A percentile compares a stretch with the other conserved stretches of the same genome.
Conservation (phyloP, 2,797 vertebrate species). For the Spinus olivaceus region DNA sequence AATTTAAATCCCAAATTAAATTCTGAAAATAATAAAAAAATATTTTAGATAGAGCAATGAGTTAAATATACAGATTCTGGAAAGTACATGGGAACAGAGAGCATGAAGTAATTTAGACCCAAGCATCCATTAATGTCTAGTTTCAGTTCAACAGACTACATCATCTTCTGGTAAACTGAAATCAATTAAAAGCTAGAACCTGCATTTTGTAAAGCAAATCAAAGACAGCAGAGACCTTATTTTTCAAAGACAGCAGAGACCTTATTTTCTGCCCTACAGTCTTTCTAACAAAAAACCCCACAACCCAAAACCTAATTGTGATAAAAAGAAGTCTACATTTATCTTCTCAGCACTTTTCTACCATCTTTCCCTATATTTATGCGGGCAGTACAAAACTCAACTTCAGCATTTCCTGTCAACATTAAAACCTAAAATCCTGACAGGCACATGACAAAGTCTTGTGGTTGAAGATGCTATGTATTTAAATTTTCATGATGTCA, state of each 20-base stretch:
- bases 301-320: background rate
- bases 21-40: background rate
- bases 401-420: slow-evolving; percentile 50
- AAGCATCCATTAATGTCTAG: background rate
- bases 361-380: slow-evolving; percentile 28
- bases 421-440: slow-evolving; percentile 43
- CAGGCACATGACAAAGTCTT: slow-evolving; percentile 50
- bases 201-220: background rate
- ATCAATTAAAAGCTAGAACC: background rate
- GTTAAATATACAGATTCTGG: background rate
- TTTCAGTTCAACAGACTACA: background rate
- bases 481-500: slow-evolving; percentile 59
- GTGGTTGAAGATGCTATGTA: slow-evolving; percentile 30
- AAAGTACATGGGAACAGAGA: background rate
- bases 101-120: background rate
- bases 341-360: background rate
- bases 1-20: background rate
- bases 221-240: background rate
- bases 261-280: background rate
- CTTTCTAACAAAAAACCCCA: background rate
- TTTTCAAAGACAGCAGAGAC: background rate
- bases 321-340: background rate
- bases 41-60: background rate
- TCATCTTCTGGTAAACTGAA: background rate
- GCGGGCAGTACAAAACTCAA: slow-evolving; percentile 10